A percentile compares a stretch with the other conserved stretches of the same genome.
phyloP scores from a whole-genome alignment of 2,888 invertebrate genomes.

The Morpho deidamia region DNA sequence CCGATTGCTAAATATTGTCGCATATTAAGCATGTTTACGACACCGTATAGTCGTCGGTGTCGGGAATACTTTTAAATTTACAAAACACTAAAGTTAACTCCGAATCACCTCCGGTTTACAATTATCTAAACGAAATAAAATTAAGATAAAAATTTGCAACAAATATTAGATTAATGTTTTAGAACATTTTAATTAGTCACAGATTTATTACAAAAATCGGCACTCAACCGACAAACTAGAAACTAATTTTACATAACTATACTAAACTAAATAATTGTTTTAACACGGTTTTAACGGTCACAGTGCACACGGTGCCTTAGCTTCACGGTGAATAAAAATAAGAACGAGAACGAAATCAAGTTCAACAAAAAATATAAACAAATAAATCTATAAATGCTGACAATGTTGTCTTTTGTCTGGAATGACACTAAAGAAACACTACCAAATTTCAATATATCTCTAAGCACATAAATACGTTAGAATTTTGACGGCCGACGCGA shows the following conservation, averaged over 20 bases:
- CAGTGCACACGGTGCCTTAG: slow-evolving; percentile 42
- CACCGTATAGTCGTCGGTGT: slow-evolving; percentile 57
- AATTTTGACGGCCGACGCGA: slow-evolving; percentile 54
- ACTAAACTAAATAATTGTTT: slow-evolving; percentile 53
- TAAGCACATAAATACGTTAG: slow-evolving; percentile 46
- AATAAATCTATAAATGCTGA: slow-evolving; percentile 75
- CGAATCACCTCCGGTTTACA: slow-evolving; percentile 29
- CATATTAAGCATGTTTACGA: slow-evolving; percentile 66
- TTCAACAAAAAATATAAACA: slow-evolving; percentile 36
- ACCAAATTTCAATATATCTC: slow-evolving; percentile 40
- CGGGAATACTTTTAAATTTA: slow-evolving; percentile 46
- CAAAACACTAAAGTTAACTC: slow-evolving; percentile 42
- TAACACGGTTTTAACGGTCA: slow-evolving; percentile 48
- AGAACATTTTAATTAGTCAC: slow-evolving; percentile 52
- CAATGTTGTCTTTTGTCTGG: slow-evolving; percentile 77
- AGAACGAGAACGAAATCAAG: slow-evolving; percentile 32
- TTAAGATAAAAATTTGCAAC: slow-evolving; percentile 39
- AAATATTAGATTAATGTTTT: slow-evolving; percentile 41
- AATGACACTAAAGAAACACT: slow-evolving; percentile 63
- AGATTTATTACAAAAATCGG: slow-evolving; percentile 44
- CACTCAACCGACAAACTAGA: slow-evolving; percentile 44
- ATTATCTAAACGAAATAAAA: slow-evolving; percentile 25
- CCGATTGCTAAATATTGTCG: slow-evolving; percentile 77
- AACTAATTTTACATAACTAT: slow-evolving; percentile 40
- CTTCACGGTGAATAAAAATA: slow-evolving; percentile 38